Evolutionary conservation across 2,888 invertebrate species (phyloP), one percentile per base, ranked within the genome.

Genomic region (Hypsopygia costalis): DNA sequence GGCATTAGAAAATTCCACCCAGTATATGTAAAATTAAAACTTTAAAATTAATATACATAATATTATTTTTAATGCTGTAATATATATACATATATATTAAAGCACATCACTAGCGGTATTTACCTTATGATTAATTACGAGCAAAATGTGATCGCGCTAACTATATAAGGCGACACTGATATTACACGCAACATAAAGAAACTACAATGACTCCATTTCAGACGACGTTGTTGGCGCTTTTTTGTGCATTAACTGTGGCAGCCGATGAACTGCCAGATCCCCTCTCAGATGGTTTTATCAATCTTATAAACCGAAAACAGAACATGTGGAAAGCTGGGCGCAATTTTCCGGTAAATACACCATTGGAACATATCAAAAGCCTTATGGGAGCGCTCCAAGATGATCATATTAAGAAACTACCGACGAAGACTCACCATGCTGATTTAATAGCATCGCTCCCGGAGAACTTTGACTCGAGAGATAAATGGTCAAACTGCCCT

Each of bases 401-500:
- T 1, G 90, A 91, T 54, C 72, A 90, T 1, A 64, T 9, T 6
- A 11, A 34, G 10, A 21, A 21, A 6, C 6, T 9, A 3, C 6
- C 10, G 3, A 11, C 31, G 5, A 16, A 7, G 7, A 30, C 29
- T 25, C 21, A 32, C 10, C 22, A 40, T 12, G 8, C 16, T 8
- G 32, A 40, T 4, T 2, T n/a, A 3, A 9, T 28, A 3, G 62
- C 69, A 1, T 68, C 70, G 41, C 53, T 96, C 16, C 96, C 96
- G 0, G 91, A 91, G 7, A 83, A 89, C 49, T 97, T 97, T 70
- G 96, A 97, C 81, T 70, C 96, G 0, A 88, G 96, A 11, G 76
- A 85, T 12, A 79, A 93, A 34, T 97, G 96, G 96, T 91, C 94
- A 0, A 60, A 94, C 49, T 96, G 96, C 63, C 93, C 94, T 0